These are phyloP conservation scores for Phenganax stokvisi DNA, from an alignment of 92 coral and sea anemone genomes.

Conservation along the genomic window DNA sequence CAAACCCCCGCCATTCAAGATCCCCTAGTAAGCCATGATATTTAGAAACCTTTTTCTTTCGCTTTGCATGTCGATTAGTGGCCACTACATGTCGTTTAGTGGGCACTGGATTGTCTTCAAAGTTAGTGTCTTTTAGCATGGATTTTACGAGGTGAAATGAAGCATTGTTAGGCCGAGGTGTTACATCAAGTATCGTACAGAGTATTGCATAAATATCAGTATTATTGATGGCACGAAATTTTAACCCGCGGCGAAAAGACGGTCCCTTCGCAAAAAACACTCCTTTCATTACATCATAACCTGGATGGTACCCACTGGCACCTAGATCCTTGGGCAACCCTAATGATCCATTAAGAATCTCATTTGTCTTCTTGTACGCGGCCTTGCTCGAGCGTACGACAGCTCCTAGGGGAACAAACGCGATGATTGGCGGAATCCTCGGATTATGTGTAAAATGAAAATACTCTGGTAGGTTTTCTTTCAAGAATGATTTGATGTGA, in stretches of 20 bases:
- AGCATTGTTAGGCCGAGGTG: neutral
- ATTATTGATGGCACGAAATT: slow-evolving; percentile 7
- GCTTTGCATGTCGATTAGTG: neutral
- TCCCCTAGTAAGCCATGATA: slow-evolving; percentile 15
- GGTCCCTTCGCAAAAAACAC: neutral
- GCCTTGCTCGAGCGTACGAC: slow-evolving; percentile 17
- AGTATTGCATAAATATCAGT: slow-evolving; percentile 7
- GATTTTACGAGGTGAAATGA: neutral
- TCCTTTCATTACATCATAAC: slow-evolving; percentile 1
- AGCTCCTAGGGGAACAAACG: slow-evolving; percentile 10
- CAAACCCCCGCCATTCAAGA: neutral
- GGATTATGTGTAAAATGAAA: slow-evolving; percentile 6
- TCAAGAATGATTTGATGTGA: slow-evolving; percentile 13
- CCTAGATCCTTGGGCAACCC: slow-evolving; percentile 8
- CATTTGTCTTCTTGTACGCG: neutral
- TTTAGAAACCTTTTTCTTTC: neutral
- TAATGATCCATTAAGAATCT: slow-evolving; percentile 13
- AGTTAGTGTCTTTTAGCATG: neutral
- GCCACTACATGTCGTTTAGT: neutral
- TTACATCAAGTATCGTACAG: neutral
- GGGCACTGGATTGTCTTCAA: neutral
- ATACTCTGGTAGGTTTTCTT: neutral
- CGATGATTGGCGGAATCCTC: slow-evolving; percentile 16
- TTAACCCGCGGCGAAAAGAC: neutral
- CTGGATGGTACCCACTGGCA: slow-evolving; percentile 8